Evolutionary conservation across 2,113 vertebrate genomes (phyloP).

Genomic region (Tetrao urogallus): DNA sequence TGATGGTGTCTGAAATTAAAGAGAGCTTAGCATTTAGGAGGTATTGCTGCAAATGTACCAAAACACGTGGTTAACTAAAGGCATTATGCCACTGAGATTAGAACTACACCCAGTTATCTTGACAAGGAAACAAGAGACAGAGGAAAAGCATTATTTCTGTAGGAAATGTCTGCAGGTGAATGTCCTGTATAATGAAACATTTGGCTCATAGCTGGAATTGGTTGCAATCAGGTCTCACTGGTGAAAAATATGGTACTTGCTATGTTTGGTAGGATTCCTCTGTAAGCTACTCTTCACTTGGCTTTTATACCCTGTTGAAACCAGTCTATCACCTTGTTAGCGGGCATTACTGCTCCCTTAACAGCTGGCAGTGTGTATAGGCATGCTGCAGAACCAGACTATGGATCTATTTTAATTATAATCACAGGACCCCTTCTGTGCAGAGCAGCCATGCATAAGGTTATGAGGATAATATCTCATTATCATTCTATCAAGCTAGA

Average conservation of each 20-base stretch:
- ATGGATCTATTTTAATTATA: constrained; percentile 45
- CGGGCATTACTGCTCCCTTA: constrained; percentile 8
- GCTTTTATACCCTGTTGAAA: constrained; percentile 43
- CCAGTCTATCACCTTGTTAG: not conserved
- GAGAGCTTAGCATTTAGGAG: not conserved
- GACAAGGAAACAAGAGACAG: not conserved
- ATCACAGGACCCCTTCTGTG: constrained; percentile 12
- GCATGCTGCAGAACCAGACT: not conserved
- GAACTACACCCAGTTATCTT: not conserved
- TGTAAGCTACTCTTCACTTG: constrained; percentile 38
- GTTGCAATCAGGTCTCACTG: constrained; percentile 46
- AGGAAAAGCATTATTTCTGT: not conserved
- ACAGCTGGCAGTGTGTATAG: constrained; percentile 33
- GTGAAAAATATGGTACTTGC: constrained; percentile 31
- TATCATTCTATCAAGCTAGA: constrained; percentile 1
- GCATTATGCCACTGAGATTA: not conserved
- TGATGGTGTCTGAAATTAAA: not conserved
- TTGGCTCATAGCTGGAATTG: not conserved
- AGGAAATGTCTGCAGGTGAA: not conserved
- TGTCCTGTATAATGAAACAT: not conserved
- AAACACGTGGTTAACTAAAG: not conserved
- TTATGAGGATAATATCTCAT: constrained; percentile 39
- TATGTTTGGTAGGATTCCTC: constrained; percentile 33
- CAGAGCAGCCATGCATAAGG: not conserved
- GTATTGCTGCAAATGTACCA: not conserved